These are phyloP conservation scores for Myocastor coypus DNA, from an alignment of 2,113 vertebrate genomes.

Conservation along the genomic window DNA sequence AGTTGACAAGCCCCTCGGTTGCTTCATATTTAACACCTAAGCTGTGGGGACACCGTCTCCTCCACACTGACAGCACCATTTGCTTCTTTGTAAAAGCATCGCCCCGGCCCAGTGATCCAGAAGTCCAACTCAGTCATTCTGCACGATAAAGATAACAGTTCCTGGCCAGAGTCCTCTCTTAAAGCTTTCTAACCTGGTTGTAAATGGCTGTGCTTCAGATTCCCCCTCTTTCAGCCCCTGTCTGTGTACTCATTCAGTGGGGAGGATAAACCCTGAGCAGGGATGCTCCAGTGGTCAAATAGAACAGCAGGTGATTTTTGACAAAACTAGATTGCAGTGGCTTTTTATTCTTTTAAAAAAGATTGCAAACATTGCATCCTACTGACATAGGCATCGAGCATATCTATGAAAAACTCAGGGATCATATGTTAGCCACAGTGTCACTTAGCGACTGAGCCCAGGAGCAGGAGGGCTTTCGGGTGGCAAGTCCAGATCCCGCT, in stretches of 20 bases:
- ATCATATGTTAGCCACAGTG: background rate
- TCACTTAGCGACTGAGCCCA: background rate
- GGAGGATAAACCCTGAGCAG: slow-evolving; percentile 23
- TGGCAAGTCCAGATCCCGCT: background rate
- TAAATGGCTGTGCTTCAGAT: background rate
- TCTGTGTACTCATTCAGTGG: slow-evolving; percentile 33
- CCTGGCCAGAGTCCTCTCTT: slow-evolving; percentile 46
- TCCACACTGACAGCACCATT: slow-evolving; percentile 46
- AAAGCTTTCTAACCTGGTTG: slow-evolving; percentile 38
- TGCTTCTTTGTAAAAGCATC: slow-evolving; percentile 60
- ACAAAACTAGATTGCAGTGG: slow-evolving; percentile 50
- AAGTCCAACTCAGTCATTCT: slow-evolving; percentile 71
- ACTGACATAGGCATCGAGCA: background rate
- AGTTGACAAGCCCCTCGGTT: slow-evolving; percentile 32
- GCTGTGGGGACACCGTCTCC: slow-evolving; percentile 39
- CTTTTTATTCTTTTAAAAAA: slow-evolving; percentile 40
- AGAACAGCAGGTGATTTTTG: slow-evolving; percentile 55
- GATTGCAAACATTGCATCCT: background rate
- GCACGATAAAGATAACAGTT: slow-evolving; percentile 73
- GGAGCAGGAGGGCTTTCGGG: background rate
- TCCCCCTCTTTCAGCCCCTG: slow-evolving; percentile 8
- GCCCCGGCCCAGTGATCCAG: slow-evolving; percentile 68
- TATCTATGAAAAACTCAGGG: background rate
- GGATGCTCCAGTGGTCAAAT: slow-evolving; percentile 28
- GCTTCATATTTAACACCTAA: slow-evolving; percentile 32